Conservation (phyloP, 2,113 vertebrate genomes). For the Hemibagrus wyckioides region DNA sequence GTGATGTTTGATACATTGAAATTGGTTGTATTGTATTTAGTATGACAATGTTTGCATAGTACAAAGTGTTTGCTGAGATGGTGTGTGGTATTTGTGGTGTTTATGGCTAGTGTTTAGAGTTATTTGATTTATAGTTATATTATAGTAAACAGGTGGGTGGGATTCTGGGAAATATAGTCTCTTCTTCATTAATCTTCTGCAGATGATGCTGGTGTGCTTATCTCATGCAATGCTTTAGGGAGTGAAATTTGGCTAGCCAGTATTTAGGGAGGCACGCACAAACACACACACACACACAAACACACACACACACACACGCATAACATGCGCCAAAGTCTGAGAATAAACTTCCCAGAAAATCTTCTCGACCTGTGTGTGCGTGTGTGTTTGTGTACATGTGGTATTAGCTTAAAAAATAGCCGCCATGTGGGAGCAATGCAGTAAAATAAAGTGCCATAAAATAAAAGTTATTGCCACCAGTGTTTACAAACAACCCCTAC, state of each 20-base stretch:
- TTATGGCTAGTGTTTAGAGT: background rate
- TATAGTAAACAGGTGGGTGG: background rate
- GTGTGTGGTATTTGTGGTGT: background rate
- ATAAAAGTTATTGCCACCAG: conserved; percentile 41
- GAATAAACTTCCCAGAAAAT: conserved; percentile 23
- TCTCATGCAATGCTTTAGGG: conserved; percentile 19
- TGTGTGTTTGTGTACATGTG: conserved; percentile 13
- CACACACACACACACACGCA: background rate
- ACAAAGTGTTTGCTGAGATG: no score
- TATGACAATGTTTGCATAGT: background rate
- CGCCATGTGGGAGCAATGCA: conserved; percentile 44
- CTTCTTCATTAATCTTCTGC: conserved; percentile 5
- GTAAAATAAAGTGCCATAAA: conserved; percentile 41
- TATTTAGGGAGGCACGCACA: conserved; percentile 38
- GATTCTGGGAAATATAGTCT: background rate
- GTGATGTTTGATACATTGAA: background rate
- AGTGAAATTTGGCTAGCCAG: background rate
- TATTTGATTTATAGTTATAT: background rate
- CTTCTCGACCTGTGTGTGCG: conserved; percentile 3
- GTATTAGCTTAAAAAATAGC: conserved; percentile 31
- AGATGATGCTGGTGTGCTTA: conserved; percentile 16
- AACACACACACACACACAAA: conserved; percentile 27
- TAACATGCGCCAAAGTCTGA: background rate
- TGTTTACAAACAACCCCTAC: conserved; percentile 50
- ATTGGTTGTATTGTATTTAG: background rate